These are phyloP conservation scores for Ophraella communa DNA, from an alignment of 2,888 invertebrate species.

Conservation along the genomic window DNA sequence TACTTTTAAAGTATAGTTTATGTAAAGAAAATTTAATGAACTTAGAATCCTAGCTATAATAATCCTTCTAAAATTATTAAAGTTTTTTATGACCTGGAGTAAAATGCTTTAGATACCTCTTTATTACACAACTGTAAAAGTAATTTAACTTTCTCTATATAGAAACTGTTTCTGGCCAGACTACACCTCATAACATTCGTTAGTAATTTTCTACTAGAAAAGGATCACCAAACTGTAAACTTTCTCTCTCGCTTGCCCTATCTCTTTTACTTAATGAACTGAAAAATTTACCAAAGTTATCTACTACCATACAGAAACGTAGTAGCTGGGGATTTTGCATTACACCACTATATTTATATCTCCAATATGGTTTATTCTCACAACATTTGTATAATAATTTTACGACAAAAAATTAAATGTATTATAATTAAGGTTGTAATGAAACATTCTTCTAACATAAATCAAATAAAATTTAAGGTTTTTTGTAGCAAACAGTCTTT, in stretches of 20 bases:
- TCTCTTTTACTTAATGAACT: slow-evolving; percentile 23
- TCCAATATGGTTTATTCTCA: not conserved
- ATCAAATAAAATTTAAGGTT: too few relatives aligned
- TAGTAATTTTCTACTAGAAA: slow-evolving; percentile 18
- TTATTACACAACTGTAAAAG: slow-evolving; percentile 14
- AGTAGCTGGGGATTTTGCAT: not conserved
- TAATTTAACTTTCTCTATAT: slow-evolving; percentile 18
- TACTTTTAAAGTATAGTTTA: not conserved
- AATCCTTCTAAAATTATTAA: not conserved
- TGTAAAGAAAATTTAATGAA: not conserved
- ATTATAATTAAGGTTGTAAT: too few relatives aligned
- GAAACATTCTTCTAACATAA: too few relatives aligned
- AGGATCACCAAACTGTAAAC: not conserved
- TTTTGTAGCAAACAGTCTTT: too few relatives aligned
- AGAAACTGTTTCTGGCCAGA: slow-evolving; percentile 17
- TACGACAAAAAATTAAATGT: too few relatives aligned
- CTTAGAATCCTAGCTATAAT: not conserved
- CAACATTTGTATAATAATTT: not conserved
- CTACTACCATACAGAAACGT: not conserved
- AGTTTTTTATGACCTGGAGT: not conserved
- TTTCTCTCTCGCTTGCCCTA: slow-evolving; percentile 9
- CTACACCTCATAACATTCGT: slow-evolving; percentile 20
- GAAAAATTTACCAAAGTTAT: slow-evolving; percentile 22
- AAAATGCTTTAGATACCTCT: slow-evolving; percentile 11
- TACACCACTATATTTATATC: not conserved